Conservation (phyloP, 1,140 invertebrate species). For the Doryteuthis pealeii region DNA sequence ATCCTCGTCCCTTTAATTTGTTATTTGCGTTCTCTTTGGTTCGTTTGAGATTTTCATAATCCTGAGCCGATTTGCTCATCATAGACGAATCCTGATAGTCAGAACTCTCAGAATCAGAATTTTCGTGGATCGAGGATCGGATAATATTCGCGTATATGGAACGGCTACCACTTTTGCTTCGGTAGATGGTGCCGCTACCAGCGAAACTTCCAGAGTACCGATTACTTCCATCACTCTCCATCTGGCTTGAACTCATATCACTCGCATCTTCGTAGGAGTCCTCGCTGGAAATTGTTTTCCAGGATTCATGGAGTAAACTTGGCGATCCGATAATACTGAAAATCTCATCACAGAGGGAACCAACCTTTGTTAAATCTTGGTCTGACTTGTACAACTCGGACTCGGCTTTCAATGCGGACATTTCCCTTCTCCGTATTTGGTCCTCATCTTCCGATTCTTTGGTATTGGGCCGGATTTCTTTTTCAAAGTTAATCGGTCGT, state of each 20-base stretch:
- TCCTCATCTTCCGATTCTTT: too few species aligned
- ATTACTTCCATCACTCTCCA: too few species aligned
- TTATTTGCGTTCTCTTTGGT: background rate
- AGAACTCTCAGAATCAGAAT: background rate
- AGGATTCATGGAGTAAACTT: background rate
- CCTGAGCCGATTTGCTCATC: background rate
- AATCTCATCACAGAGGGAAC: constrained; percentile 4
- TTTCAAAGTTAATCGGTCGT: too few species aligned
- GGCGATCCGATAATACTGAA: constrained; percentile 1
- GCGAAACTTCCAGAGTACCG: too few species aligned
- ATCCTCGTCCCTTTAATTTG: background rate
- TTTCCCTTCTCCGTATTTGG: too few species aligned
- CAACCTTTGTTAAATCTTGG: background rate
- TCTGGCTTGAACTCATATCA: too few species aligned
- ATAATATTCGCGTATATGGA: background rate
- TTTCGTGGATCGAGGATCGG: background rate
- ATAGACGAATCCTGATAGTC: background rate
- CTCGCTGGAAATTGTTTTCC: background rate
- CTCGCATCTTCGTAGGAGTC: background rate
- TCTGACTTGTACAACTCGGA: background rate
- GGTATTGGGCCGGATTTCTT: too few species aligned
- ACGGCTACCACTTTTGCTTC: background rate
- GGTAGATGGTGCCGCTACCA: too few species aligned
- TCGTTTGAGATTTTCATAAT: background rate
- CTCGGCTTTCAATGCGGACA: too few species aligned